These are phyloP conservation scores for Sprattus sprattus DNA, from an alignment of 2,113 vertebrate genomes.

Conservation along the genomic window DNA sequence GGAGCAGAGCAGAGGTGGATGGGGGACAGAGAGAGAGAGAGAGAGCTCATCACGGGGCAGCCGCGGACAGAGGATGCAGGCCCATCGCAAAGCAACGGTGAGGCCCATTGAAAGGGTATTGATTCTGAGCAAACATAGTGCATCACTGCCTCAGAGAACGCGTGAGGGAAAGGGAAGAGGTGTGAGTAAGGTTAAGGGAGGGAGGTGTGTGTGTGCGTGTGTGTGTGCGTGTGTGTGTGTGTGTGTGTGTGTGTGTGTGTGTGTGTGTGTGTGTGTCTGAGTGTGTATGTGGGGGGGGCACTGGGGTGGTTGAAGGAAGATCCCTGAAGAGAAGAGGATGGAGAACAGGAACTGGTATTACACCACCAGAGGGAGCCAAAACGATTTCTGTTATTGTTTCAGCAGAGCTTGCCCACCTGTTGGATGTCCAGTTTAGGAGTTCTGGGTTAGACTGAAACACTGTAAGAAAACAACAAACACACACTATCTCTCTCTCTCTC, in stretches of 20 bases:
- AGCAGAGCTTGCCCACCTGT: slow-evolving; percentile 46
- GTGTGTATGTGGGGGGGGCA: background rate
- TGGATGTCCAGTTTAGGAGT: background rate
- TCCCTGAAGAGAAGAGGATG: background rate
- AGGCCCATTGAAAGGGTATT: background rate
- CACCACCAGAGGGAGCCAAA: slow-evolving; percentile 58
- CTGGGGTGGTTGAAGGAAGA: background rate
- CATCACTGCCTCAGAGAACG: background rate
- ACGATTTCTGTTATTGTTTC: slow-evolving; percentile 39
- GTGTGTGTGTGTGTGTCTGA: background rate
- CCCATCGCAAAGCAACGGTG: background rate
- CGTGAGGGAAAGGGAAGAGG: background rate
- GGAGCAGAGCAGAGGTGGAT: background rate
- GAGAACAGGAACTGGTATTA: background rate
- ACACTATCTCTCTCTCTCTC: background rate
- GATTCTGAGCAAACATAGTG: background rate
- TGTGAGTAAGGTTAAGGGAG: background rate
- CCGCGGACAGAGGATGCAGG: background rate
- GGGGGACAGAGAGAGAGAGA: background rate
- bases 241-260: background rate
- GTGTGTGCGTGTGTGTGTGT: background rate
- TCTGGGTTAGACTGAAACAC: background rate
- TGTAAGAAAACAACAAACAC: background rate
- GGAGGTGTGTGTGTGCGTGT: background rate
- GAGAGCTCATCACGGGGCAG: background rate